These are phyloP conservation scores for Listrodromus nycthemerus DNA, from an alignment of 2,888 invertebrate species.

Conservation along the genomic window DNA sequence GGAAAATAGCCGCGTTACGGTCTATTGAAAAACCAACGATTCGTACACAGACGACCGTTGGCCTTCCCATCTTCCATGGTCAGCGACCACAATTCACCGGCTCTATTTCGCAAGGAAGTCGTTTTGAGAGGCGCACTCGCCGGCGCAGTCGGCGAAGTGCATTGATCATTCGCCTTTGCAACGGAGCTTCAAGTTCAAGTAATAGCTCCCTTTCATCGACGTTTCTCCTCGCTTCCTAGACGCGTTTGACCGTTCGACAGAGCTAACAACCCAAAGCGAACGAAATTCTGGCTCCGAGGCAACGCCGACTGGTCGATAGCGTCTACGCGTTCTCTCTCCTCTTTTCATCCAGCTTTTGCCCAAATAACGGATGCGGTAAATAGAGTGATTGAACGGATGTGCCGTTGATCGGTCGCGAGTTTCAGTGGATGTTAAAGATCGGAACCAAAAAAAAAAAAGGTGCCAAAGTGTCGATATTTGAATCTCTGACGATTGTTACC, in stretches of 20 bases:
- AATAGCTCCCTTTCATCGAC: constrained; percentile 18
- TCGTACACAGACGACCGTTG: not conserved
- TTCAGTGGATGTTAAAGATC: too few species aligned
- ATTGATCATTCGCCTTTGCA: constrained; percentile 15
- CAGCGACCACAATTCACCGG: constrained; percentile 7
- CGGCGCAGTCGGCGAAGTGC: not conserved
- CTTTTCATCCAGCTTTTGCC: not conserved
- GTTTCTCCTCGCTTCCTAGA: not conserved
- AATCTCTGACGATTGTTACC: too few species aligned
- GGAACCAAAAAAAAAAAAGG: too few species aligned
- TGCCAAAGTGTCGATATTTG: too few species aligned
- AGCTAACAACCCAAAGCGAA: constrained; percentile 8
- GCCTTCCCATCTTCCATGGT: not conserved
- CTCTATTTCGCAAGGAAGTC: constrained; percentile 11
- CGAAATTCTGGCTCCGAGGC: not conserved
- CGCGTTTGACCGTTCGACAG: constrained; percentile 1
- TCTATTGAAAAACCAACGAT: constrained; percentile 5
- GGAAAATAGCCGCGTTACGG: constrained; percentile 1
- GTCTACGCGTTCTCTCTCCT: not conserved
- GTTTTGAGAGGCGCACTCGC: not conserved
- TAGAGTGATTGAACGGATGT: not conserved
- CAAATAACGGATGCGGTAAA: not conserved
- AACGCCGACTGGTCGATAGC: not conserved
- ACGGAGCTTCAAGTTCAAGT: constrained; percentile 14
- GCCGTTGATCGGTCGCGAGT: not conserved